Evolutionary conservation across 2,113 vertebrate genomes (phyloP), one percentile per base, ranked within the genome.

Genomic region (Aviceda subcristata): DNA sequence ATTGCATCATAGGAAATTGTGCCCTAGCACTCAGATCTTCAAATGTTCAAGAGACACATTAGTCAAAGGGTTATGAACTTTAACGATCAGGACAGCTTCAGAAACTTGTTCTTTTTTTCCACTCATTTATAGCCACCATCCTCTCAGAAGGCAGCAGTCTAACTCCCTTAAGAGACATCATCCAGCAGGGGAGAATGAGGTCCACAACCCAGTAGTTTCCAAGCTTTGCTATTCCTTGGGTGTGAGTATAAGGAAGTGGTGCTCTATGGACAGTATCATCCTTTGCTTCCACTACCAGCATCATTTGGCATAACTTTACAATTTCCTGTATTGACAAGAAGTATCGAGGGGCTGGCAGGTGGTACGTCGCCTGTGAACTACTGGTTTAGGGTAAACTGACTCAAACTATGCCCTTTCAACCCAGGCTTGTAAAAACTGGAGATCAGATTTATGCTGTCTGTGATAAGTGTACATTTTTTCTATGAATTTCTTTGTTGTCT

Each of bases 11-110:
- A 66, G 32, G 24, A 59, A 59, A 32, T 18, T 63, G 10, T 91
- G 32, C 18, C 32, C 38, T 67, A 34, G 9, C 1, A 4, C 34
- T 32, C 1, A 1, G 3, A 4, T 34, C 66, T 88, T 64, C 36
- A 68, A 13, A 48, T 0, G 0, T 48, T 60, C 26, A 26, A 60
- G 51, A 51, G 32, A 17, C 4, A 19, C 20, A 46, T 57, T 68
- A 55, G 12, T 20, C 53, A 64, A 26, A 32, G 30, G 16, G 7
- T 63, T 63, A 7, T 1, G 6, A 64, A n/a, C 41, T 51, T 15
- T 7, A 26, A 62, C 43, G 15, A 8, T 5, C 46, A 78, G 50
- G 34, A 36, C 36, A 76, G 20, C 29, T 71, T 66, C 38, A 90
- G 39, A 73, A 86, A 66, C 6, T 36, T 43, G 5, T 22, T 63